phyloP scores from a whole-genome alignment of 2,888 invertebrate genomes.

The Cybosia mesomella region DNA sequence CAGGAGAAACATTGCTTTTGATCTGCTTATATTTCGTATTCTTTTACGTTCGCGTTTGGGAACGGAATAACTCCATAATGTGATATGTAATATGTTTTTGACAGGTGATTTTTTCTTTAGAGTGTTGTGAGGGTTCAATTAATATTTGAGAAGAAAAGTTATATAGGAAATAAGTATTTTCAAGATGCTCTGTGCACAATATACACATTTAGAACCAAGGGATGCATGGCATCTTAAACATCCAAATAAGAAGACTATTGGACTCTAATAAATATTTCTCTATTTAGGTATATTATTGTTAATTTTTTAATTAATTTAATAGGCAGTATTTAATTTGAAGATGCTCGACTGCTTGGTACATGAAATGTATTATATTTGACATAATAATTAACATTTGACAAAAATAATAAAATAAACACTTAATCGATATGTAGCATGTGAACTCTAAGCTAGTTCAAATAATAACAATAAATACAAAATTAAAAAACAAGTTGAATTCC shows the following conservation, averaged over 20 bases:
- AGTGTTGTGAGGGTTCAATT: neutral
- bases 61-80: conserved; percentile 4
- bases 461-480: neutral
- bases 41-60: conserved; percentile 3
- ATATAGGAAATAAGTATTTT: neutral
- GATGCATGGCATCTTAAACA: no score
- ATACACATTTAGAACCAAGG: neutral
- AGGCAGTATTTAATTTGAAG: no score
- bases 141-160: neutral
- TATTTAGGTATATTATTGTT: no score
- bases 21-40: conserved; percentile 12
- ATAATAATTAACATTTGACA: neutral
- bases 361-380: no score
- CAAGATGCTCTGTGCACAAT: neutral
- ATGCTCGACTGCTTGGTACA: no score
- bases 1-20: conserved; percentile 10
- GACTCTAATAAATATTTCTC: no score
- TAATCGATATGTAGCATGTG: neutral
- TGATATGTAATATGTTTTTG: neutral
- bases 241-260: no score
- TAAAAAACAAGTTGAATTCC: no score
- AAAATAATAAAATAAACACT: neutral
- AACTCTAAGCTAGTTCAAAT: neutral
- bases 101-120: no score
- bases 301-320: no score